Percentiles rank a stretch among this genome's conserved stretches.
Evolutionary conservation across 1,140 invertebrate species (phyloP).

Genomic region (Sarcophaga peregrina): DNA sequence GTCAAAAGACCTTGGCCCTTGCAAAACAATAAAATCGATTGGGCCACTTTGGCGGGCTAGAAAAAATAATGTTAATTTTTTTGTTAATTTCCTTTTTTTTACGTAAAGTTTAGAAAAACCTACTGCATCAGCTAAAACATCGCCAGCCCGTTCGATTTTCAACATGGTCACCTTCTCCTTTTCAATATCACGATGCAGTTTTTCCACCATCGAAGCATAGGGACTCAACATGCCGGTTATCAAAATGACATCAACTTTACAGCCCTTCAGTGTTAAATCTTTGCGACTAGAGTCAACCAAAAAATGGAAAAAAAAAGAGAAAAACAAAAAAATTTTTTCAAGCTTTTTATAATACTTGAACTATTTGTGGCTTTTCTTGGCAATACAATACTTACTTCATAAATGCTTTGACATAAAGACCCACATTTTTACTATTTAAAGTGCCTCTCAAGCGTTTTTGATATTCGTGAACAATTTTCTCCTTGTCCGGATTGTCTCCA

Average conservation of each 20-base stretch:
- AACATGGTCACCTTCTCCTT: constrained; percentile 85
- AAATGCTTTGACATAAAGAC: constrained; percentile 84
- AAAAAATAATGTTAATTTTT: constrained; percentile 14
- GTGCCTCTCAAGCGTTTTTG: constrained; percentile 80
- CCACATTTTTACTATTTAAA: constrained; percentile 87
- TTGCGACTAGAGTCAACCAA: constrained; percentile 73
- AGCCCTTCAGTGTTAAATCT: constrained; percentile 76
- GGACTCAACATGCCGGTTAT: constrained; percentile 85
- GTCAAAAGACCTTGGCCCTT: constrained; percentile 83
- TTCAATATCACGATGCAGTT: constrained; percentile 80
- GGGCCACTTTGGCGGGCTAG: constrained; percentile 83
- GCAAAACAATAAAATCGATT: constrained; percentile 83
- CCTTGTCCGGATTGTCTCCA: constrained; percentile 72
- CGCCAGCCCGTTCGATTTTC: constrained; percentile 82
- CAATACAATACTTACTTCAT: constrained; percentile 73
- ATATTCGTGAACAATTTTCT: constrained; percentile 82
- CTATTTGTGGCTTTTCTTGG: not conserved
- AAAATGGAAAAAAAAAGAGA: constrained; percentile 47
- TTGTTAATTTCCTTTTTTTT: not conserved
- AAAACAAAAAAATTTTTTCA: constrained; percentile 22
- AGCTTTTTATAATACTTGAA: not conserved
- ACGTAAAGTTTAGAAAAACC: not conserved
- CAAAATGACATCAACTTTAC: constrained; percentile 81
- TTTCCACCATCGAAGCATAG: constrained; percentile 81
- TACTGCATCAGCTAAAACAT: constrained; percentile 83